Base-by-base conservation (phyloP, 2,888 invertebrate species). In the Pyrochroa serraticornis region DNA sequence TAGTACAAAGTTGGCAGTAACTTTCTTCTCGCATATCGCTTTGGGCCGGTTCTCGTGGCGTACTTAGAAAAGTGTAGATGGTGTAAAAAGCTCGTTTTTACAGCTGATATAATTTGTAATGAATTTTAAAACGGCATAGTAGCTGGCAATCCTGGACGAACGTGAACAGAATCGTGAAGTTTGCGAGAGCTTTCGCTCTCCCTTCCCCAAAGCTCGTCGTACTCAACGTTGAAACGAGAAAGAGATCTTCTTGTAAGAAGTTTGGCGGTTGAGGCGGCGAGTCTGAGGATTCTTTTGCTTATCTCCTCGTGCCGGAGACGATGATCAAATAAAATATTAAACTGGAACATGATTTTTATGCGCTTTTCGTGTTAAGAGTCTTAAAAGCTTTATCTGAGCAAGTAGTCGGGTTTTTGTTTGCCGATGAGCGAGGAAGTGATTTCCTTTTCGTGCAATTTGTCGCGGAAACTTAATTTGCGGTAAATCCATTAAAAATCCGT, bases 301-400 rank as follows among this genome's bases (percentile, higher is more conserved):
- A 75, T 75, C 75, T 74, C 71, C 67, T 71, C 67, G 69, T 68
- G 66, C 72, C 73, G 71, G 70, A 74, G 71, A 70, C 73, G 73
- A 74, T 75, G 75, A 77, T 77, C 78, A 76, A 78, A 77, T 77
- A 78, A 78, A 78, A 78, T 78, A 78, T 78, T 77, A 77, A 78
- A 74, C 71, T 71, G 71, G 74, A 74, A 75, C 77, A 77, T 76
- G 77, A 78, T 77, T 78, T 78, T 77, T 77, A 78, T 75, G 76
- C 73, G 68, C 70, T 67, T 73, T 78, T 75, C 77, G 77, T 78
- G 77, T 76, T 73, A 74, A 73, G 76, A 68, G 72, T 77, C 75
- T 76, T 75, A 74, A 76, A 75, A 75, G 68, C 67, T 70, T 72
- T 72, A 73, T 72, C 71, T 68, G 63, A 55, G 60, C 66, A 60